Evolutionary conservation across 2,113 vertebrate genomes (phyloP), one percentile per base, ranked within the genome.

Genomic region (Synchiropus splendidus): DNA sequence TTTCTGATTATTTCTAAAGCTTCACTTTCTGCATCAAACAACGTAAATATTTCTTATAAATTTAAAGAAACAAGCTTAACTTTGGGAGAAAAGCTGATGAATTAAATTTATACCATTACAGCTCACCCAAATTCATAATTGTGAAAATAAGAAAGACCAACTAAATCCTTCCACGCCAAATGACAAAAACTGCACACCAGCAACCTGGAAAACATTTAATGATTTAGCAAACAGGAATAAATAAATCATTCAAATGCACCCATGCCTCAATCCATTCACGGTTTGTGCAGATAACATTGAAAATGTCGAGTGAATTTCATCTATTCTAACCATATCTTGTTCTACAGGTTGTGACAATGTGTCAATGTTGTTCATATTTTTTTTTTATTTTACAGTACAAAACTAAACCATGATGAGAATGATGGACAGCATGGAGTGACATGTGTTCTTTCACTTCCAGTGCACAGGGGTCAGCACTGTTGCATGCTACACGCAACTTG

Each of bases 161-260:
- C n/a, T n/a, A n/a, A n/a, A n/a, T n/a, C n/a, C 13, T 16, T 40
- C 39, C 50, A 64, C 45, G 8, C 16, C 63, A 45, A 61, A 48
- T 83, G 81, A 89, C 88, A 88, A 83, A 76, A 89, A 27, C 21
- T 27, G 21, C 21, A 27, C 21, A 27, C 21, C 21, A 27, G 4
- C 8, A 8, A 27, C 21, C 21, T 87, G 27, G 48, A 87, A 87
- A 86, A 88, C 85, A 49, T 72, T 94, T 93, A 92, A 92, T 91
- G 82, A 82, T 84, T 84, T 74, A 86, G 83, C 84, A 90, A 90
- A 91, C 88, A 87, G 90, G 86, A 83, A 88, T 90, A 78, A 78
- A 78, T 85, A 81, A 78, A 87, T 89, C 70, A 77, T 86, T 70
- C 86, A 92, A 90, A 84, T 88, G 85, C 86, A 87, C 86, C 89